phyloP scores from a whole-genome alignment of 2,113 vertebrate genomes.

The Puma concolor region DNA sequence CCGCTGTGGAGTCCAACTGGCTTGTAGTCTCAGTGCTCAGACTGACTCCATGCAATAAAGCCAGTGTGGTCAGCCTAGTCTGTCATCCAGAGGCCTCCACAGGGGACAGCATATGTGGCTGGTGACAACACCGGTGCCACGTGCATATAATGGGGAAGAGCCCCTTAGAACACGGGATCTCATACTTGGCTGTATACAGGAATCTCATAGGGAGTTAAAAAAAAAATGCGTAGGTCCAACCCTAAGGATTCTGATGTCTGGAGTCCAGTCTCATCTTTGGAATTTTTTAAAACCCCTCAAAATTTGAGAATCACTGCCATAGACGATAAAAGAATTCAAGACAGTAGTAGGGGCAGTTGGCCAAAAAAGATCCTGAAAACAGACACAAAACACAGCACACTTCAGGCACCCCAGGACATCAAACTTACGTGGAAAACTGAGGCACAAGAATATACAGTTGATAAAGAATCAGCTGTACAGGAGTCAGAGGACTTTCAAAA shows the following conservation, averaged over 20 bases:
- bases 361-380: not conserved
- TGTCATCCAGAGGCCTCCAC: not conserved
- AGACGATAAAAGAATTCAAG: not conserved
- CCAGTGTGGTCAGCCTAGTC: fast-evolving
- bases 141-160: fast-evolving
- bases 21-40: not conserved
- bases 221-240: not conserved
- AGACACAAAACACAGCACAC: not conserved
- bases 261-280: not conserved
- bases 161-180: fast-evolving
- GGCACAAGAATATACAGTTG: not conserved
- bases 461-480: fast-evolving
- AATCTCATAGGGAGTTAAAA: not conserved
- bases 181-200: not conserved
- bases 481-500: not conserved
- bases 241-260: not conserved
- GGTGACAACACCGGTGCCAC: fast-evolving
- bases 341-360: not conserved
- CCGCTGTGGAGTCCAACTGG: not conserved
- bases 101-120: fast-evolving
- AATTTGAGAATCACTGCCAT: not conserved
- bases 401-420: not conserved
- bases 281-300: not conserved
- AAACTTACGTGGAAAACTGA: not conserved
- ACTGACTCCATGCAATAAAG: fast-evolving